These are phyloP conservation scores for Drosophila takahashii DNA, from an alignment of 1,140 invertebrate species.

Conservation along the genomic window DNA sequence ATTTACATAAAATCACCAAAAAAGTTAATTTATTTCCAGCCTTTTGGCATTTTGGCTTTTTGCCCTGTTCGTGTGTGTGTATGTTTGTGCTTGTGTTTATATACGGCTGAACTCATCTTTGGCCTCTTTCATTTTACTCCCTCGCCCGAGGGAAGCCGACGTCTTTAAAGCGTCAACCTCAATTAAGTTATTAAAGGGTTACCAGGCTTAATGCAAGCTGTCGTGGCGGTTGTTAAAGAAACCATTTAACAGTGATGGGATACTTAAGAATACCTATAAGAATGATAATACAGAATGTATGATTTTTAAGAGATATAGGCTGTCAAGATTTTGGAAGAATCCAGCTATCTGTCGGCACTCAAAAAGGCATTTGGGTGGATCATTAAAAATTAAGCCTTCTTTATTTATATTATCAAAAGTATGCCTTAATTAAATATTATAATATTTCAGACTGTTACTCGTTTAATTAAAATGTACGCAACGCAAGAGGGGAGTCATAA, in stretches of 20 bases:
- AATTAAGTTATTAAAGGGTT: slow-evolving; percentile 79
- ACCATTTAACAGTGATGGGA: neutral
- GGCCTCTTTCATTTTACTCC: slow-evolving; percentile 18
- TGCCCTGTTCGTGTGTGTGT: slow-evolving; percentile 7
- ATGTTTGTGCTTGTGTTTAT: slow-evolving; percentile 36
- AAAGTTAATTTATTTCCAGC: slow-evolving; percentile 81
- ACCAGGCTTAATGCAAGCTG: slow-evolving; percentile 26
- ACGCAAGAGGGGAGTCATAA: no score
- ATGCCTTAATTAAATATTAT: no score
- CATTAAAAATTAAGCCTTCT: no score
- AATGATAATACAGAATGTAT: neutral
- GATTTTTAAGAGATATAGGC: slow-evolving; percentile 1
- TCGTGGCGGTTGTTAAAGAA: slow-evolving; percentile 2
- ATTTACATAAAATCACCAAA: slow-evolving; percentile 78
- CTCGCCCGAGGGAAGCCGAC: slow-evolving; percentile 28
- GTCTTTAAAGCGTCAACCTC: slow-evolving; percentile 76
- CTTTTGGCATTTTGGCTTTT: slow-evolving; percentile 63
- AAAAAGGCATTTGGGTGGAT: no score
- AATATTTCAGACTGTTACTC: no score
- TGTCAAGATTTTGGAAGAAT: no score
- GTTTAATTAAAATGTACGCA: no score
- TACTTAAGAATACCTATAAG: neutral
- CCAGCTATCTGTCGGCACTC: no score
- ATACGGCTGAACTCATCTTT: slow-evolving; percentile 46
- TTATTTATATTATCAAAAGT: no score